These are phyloP conservation scores for Cacoxenus indagator DNA, from an alignment of 2,888 invertebrate genomes.

Conservation along the genomic window DNA sequence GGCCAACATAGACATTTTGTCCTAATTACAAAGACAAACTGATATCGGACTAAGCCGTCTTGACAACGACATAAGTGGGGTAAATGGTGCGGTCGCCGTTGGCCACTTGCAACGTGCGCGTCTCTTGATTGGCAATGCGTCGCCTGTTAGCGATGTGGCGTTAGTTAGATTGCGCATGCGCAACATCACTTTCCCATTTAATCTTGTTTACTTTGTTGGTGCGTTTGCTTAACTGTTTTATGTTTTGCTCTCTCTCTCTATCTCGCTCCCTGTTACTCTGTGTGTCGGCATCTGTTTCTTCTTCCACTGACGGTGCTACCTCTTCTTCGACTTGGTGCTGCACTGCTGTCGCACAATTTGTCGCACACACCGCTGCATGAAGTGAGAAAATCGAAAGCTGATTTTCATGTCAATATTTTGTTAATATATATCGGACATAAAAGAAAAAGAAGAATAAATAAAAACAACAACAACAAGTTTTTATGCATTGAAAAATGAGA, in stretches of 20 bases:
- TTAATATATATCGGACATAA: slow-evolving; percentile 39
- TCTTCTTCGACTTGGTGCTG: background rate
- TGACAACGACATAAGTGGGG: background rate
- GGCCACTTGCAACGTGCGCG: background rate
- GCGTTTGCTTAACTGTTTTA: slow-evolving; percentile 25
- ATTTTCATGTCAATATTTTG: slow-evolving; percentile 62
- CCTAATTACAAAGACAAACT: slow-evolving; percentile 58
- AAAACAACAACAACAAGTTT: background rate
- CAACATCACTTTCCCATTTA: slow-evolving; percentile 61
- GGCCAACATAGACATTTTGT: slow-evolving; percentile 62
- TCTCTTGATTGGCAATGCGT: background rate
- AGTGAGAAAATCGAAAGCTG: slow-evolving; percentile 54
- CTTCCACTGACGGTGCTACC: slow-evolving; percentile 5
- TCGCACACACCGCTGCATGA: slow-evolving; percentile 41
- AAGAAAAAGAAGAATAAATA: background rate
- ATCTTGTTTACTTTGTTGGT: slow-evolving; percentile 53
- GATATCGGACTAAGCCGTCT: slow-evolving; percentile 28
- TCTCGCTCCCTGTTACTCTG: background rate
- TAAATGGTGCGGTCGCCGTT: background rate
- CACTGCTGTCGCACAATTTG: slow-evolving; percentile 49
- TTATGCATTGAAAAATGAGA: slow-evolving; percentile 4
- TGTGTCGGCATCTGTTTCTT: slow-evolving; percentile 4
- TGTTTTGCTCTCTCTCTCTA: background rate
- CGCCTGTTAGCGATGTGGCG: slow-evolving; percentile 25
- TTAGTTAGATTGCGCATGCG: slow-evolving; percentile 49